These are phyloP conservation scores for Trachelus tabidus DNA, from an alignment of 2,888 invertebrate species.

Conservation along the genomic window DNA sequence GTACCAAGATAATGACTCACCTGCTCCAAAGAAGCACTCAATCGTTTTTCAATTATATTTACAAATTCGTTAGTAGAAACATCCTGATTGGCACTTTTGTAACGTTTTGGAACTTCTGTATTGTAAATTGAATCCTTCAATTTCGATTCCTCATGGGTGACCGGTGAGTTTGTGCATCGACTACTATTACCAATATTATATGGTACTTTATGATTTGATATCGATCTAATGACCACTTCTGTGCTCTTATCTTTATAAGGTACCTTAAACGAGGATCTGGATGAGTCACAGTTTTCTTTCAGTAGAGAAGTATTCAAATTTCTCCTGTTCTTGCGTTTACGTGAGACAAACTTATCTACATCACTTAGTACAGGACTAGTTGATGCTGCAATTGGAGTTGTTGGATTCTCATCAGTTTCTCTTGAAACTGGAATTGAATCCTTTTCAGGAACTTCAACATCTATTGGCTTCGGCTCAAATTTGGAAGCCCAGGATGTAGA, in stretches of 20 bases:
- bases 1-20: slow-evolving; percentile 31
- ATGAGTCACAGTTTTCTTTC: no score
- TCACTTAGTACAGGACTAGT: neutral
- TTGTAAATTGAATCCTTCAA: neutral
- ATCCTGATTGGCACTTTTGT: slow-evolving; percentile 4
- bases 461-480: neutral
- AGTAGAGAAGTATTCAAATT: neutral
- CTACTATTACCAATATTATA: neutral
- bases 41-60: slow-evolving; percentile 54
- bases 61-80: slow-evolving; percentile 8
- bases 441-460: neutral
- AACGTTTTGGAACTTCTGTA: neutral
- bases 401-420: slow-evolving; percentile 15
- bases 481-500: slow-evolving; percentile 7
- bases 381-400: slow-evolving; percentile 13
- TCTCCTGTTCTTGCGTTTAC: neutral
- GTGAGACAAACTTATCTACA: neutral
- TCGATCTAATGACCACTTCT: neutral
- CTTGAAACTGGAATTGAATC: neutral
- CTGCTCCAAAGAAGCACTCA: slow-evolving; percentile 52
- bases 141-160: neutral
- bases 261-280: neutral
- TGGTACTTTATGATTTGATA: neutral
- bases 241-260: neutral
- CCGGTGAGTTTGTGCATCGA: neutral